Evolutionary conservation across 2,113 vertebrate genomes (phyloP).

Genomic region (Hystrix cristata): DNA sequence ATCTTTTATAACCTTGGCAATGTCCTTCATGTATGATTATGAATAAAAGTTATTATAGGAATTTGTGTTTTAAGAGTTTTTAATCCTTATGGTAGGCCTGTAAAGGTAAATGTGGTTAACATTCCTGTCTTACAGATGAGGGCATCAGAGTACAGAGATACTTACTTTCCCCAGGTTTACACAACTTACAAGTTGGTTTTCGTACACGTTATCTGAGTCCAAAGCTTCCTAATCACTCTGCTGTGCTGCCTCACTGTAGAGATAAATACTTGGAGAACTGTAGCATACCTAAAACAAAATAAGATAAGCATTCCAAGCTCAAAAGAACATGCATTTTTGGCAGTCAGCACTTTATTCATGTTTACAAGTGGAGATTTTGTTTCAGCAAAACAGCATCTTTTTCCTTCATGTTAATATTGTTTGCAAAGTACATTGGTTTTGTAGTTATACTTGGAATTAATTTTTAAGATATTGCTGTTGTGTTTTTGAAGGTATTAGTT

Average conservation of each 20-base stretch:
- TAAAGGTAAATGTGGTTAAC: not conserved
- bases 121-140: constrained; percentile 46
- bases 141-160: constrained; percentile 15
- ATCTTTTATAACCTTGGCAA: not conserved
- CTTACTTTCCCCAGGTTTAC: not conserved
- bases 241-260: not conserved
- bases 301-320: not conserved
- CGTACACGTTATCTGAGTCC: not conserved
- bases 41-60: constrained; percentile 22
- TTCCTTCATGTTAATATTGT: constrained; percentile 26
- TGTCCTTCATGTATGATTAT: constrained; percentile 15
- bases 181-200: constrained; percentile 37
- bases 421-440: constrained; percentile 46
- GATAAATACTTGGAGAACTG: not conserved
- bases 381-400: not conserved
- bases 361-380: constrained; percentile 41
- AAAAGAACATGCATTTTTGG: not conserved
- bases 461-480: constrained; percentile 50
- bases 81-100: not conserved
- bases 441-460: constrained; percentile 34
- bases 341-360: not conserved
- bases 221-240: not conserved
- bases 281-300: not conserved
- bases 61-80: constrained; percentile 44
- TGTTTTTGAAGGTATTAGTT: constrained; percentile 30